These are phyloP conservation scores for Coleophora flavipennella DNA, from an alignment of 2,888 invertebrate genomes.

Conservation along the genomic window DNA sequence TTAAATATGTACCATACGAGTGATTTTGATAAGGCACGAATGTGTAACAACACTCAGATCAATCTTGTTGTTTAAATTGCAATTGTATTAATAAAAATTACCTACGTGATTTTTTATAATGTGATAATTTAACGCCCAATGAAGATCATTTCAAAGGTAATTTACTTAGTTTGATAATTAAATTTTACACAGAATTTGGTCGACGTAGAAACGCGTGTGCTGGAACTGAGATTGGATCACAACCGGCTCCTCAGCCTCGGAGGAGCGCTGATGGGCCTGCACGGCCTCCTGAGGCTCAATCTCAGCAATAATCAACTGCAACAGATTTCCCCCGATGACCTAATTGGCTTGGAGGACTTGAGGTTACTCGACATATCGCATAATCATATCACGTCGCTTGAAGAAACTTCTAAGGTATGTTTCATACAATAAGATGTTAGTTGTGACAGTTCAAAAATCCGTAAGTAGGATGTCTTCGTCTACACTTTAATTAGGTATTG, in stretches of 20 bases:
- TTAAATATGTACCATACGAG: not conserved
- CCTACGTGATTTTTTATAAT: no score
- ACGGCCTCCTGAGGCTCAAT: constrained; percentile 80
- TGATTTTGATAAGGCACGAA: not conserved
- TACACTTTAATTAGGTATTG: no score
- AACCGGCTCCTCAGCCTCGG: constrained; percentile 80
- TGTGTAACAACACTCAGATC: not conserved
- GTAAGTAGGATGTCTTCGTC: no score
- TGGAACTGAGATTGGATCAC: constrained; percentile 81
- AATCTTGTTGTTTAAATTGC: not conserved
- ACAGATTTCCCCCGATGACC: constrained; percentile 82
- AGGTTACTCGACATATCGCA: constrained; percentile 83
- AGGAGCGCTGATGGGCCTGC: constrained; percentile 82
- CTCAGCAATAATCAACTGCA: constrained; percentile 83
- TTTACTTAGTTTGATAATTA: not conserved
- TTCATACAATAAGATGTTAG: no score
- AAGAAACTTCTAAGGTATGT: constrained; percentile 86
- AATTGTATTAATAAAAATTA: not conserved
- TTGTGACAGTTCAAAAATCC: no score
- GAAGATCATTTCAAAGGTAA: no score
- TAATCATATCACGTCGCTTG: constrained; percentile 82
- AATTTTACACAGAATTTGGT: constrained; percentile 76
- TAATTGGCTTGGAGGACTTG: constrained; percentile 83
- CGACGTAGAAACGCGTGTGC: constrained; percentile 81
- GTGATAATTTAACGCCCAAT: no score